These are phyloP conservation scores for Tychaedon coryphoeus DNA, from an alignment of 2,113 vertebrate genomes.

Conservation along the genomic window DNA sequence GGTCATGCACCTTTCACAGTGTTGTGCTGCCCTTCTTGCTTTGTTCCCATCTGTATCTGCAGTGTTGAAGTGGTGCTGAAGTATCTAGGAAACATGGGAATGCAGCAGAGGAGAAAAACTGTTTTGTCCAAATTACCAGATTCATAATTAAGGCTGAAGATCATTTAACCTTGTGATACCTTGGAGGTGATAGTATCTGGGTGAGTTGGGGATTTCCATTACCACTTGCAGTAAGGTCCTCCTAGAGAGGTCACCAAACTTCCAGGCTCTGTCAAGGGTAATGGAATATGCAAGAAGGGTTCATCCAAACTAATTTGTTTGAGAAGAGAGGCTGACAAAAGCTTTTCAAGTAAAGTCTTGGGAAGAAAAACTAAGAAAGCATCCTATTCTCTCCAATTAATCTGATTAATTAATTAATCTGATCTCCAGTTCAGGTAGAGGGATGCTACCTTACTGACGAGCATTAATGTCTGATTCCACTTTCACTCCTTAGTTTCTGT, in stretches of 20 bases:
- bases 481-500: neutral
- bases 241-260: neutral
- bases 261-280: neutral
- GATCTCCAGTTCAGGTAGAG: neutral
- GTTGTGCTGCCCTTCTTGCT: conserved; percentile 14
- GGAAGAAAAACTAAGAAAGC: neutral
- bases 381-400: neutral
- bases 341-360: neutral
- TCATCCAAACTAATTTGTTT: neutral
- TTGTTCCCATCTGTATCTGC: neutral
- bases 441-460: neutral
- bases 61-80: neutral
- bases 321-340: neutral
- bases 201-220: neutral
- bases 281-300: neutral
- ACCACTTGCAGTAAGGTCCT: neutral
- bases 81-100: neutral
- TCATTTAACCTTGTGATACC: neutral
- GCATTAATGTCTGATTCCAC: neutral
- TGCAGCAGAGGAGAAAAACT: neutral
- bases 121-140: neutral
- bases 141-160: neutral
- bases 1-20: neutral
- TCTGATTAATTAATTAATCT: too few relatives aligned
- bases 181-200: neutral